Base-by-base conservation (phyloP, 2,888 invertebrate genomes). In the Cephalotes varians region DNA sequence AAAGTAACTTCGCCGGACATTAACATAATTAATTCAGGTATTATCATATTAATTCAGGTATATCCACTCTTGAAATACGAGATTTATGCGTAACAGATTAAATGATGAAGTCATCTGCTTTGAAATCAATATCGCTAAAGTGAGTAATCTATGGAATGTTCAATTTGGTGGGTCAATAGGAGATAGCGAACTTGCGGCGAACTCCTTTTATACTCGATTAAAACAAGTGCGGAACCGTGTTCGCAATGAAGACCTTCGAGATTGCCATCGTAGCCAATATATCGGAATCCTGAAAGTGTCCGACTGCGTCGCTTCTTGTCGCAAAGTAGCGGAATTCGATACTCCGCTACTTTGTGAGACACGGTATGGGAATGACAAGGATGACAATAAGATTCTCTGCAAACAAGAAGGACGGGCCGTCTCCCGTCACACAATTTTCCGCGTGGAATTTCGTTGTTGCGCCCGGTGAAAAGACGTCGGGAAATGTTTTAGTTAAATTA, bases 171-270 rank as follows among this genome's bases (percentile, higher is more conserved):
- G 79, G 83, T 79, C 85, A 81, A 81, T 82, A 84, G 73, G 56
- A 82, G 81, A 81, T 83, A 82, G 79, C 51, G 82, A 87, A 85
- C 84, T 85, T 83, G 83, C 82, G 82, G 73, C 80, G 74, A 83
- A 83, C 85, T 88, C 74, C 64, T 21, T 65, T 64, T 81, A 73
- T 83, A 31, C 69, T 85, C 91, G 87, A 92, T 91, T 91, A 90
- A 91, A 92, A 91, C 88, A 88, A 91, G 90, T 91, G 90, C 88
- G 88, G 84, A 92, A 83, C 86, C 91, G 83, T 91, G 90, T 62
- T 81, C 81, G 44, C 73, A 67, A 79, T 47, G 67, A 86, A 84
- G 83, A 83, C 58, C 40, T 73, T 64, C 80, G 51, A 84, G 73
- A 84, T 72, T 71, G 74, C 71, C 49, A 49, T 74, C 56, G 64